These are phyloP conservation scores for Potorous gilbertii DNA, from an alignment of 2,797 vertebrate genomes.

Conservation along the genomic window DNA sequence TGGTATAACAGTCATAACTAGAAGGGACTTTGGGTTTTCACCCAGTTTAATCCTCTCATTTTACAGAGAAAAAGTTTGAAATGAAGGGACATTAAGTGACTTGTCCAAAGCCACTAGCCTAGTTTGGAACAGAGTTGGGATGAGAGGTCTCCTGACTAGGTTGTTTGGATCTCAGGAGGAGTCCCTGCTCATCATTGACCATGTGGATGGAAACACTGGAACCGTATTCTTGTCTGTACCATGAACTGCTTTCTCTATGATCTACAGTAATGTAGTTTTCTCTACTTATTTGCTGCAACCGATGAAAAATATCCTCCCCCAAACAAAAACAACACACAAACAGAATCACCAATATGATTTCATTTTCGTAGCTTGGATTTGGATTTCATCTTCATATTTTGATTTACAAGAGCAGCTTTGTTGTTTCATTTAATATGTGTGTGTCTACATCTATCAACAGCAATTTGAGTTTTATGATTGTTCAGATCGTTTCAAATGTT, in stretches of 20 bases:
- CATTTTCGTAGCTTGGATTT: neutral
- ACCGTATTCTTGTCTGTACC: neutral
- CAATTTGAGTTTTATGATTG: constrained; percentile 63
- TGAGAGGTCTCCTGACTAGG: neutral
- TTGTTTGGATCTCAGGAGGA: neutral
- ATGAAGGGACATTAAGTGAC: neutral
- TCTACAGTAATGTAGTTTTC: neutral
- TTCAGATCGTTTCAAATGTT: constrained; percentile 61
- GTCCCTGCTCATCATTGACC: neutral
- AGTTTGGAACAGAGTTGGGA: neutral
- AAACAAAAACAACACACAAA: neutral
- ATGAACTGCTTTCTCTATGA: neutral
- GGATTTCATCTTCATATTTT: constrained; percentile 45
- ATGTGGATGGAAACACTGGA: neutral
- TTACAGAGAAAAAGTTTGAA: neutral
- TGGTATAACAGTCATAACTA: neutral
- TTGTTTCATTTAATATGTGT: constrained; percentile 55
- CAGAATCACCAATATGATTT: neutral
- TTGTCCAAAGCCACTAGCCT: neutral
- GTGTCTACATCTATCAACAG: neutral
- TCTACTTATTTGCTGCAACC: neutral
- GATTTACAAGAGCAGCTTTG: constrained; percentile 53
- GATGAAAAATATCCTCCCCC: neutral
- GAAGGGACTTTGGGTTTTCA: neutral
- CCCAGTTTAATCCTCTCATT: neutral